phyloP scores from a whole-genome alignment of 2,797 vertebrate genomes.

The Agapornis canus region DNA sequence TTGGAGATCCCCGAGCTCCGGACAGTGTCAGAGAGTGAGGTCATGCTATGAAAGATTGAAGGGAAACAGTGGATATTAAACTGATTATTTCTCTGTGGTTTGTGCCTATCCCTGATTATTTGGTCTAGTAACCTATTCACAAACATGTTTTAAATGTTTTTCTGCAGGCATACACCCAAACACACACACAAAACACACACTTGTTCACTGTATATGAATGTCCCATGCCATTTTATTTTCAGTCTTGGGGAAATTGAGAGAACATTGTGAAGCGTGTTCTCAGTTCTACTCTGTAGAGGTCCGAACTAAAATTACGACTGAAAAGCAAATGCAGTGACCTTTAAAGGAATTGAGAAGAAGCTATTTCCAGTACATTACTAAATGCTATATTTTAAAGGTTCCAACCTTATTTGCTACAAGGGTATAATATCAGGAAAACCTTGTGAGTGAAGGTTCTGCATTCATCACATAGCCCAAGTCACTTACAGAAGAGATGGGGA shows the following conservation, averaged over 20 bases:
- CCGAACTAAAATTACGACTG: conserved; percentile 70
- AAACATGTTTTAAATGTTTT: not conserved
- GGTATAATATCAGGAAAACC: conserved; percentile 79
- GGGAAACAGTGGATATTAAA: not conserved
- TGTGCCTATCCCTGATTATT: not conserved
- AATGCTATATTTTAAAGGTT: conserved; percentile 85
- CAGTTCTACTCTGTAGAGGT: conserved; percentile 56
- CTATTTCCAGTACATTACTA: conserved; percentile 79
- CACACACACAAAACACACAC: not conserved
- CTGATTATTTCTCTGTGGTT: not conserved
- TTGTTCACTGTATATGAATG: not conserved
- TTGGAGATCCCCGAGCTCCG: not conserved
- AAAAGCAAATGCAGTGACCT: conserved; percentile 83
- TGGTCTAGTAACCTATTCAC: not conserved
- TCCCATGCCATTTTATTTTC: conserved; percentile 60
- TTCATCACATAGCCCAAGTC: conserved; percentile 73
- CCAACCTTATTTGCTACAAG: conserved; percentile 83
- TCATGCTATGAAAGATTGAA: not conserved
- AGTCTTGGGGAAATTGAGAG: conserved; percentile 60
- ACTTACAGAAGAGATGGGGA: conserved; percentile 69
- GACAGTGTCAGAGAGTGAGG: not conserved
- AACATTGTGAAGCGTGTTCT: conserved; percentile 55
- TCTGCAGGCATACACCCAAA: not conserved
- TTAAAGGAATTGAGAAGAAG: conserved; percentile 80
- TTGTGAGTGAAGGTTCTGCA: conserved; percentile 73